A percentile compares a stretch with the other conserved stretches of the same genome.
These are phyloP conservation scores for Heliothis virescens DNA, from an alignment of 1,140 invertebrate genomes.

Conservation along the genomic window DNA sequence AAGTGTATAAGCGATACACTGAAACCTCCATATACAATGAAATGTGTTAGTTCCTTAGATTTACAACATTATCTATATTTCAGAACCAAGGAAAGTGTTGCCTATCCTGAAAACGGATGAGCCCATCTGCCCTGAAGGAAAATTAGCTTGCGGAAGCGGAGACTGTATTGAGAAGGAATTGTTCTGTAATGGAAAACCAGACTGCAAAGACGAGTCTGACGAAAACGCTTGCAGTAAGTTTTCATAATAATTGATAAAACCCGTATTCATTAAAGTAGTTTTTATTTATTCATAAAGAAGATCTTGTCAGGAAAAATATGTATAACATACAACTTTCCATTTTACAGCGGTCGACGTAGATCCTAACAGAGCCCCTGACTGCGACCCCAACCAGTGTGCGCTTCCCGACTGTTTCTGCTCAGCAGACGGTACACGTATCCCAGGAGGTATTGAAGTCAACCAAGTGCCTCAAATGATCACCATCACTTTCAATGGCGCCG, in stretches of 20 bases:
- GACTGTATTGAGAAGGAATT: conserved; percentile 96
- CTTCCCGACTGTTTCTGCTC: conserved; percentile 98
- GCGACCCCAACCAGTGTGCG: conserved; percentile 94
- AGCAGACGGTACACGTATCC: conserved; percentile 96
- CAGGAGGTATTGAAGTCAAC: conserved; percentile 92
- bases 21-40: not conserved
- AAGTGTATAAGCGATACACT: conserved; percentile 31
- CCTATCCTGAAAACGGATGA: conserved; percentile 96
- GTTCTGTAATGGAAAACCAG: conserved; percentile 96
- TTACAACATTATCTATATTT: conserved; percentile 54
- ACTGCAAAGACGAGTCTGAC: conserved; percentile 97
- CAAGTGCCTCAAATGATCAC: conserved; percentile 98
- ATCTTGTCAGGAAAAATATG: not conserved
- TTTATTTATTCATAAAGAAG: not conserved
- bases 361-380: conserved; percentile 95
- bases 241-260: not conserved
- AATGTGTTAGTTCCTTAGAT: not conserved
- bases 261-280: too few relatives aligned
- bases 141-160: conserved; percentile 95
- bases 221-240: conserved; percentile 97
- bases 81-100: conserved; percentile 95
- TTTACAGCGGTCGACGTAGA: conserved; percentile 92
- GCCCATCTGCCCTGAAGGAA: conserved; percentile 94
- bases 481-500: conserved; percentile 97
- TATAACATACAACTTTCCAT: conserved; percentile 27